Percentiles rank a stretch among this genome's conserved stretches.
These are phyloP conservation scores for Tenualosa ilisha DNA, from an alignment of 2,797 vertebrate genomes.

Conservation along the genomic window DNA sequence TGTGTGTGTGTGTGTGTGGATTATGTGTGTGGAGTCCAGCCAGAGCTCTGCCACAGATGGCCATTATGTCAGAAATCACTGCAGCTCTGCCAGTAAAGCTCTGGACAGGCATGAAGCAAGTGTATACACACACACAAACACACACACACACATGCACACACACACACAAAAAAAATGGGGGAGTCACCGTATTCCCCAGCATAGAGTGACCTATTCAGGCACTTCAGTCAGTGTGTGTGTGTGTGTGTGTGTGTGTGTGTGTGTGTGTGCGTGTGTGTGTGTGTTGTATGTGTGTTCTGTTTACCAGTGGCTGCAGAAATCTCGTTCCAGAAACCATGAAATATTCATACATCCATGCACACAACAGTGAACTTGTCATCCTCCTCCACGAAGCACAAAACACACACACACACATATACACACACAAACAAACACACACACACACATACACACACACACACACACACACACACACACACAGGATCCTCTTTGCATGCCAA, in stretches of 20 bases:
- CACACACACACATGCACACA: background rate
- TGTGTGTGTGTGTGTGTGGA: conserved; percentile 3
- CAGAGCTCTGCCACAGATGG: conserved; percentile 47
- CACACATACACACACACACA: background rate
- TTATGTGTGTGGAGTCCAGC: conserved; percentile 28
- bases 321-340: background rate
- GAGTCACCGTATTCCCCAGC: background rate
- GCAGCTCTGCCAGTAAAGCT: conserved; percentile 33
- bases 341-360: conserved; percentile 1
- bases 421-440: background rate
- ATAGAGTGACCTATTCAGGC: background rate
- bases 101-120: conserved; percentile 36
- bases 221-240: background rate
- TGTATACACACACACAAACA: background rate
- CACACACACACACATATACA: background rate
- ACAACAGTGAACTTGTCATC: background rate
- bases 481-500: background rate
- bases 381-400: background rate
- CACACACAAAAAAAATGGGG: background rate
- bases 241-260: conserved; percentile 6
- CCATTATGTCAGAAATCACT: conserved; percentile 49
- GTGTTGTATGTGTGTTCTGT: background rate
- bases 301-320: conserved; percentile 4
- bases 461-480: background rate
- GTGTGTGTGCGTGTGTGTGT: background rate